Percentiles rank a stretch among this genome's conserved stretches.
These are phyloP conservation scores for Hirtodrosophila duncani DNA, from an alignment of 2,888 invertebrate genomes.

Conservation along the genomic window DNA sequence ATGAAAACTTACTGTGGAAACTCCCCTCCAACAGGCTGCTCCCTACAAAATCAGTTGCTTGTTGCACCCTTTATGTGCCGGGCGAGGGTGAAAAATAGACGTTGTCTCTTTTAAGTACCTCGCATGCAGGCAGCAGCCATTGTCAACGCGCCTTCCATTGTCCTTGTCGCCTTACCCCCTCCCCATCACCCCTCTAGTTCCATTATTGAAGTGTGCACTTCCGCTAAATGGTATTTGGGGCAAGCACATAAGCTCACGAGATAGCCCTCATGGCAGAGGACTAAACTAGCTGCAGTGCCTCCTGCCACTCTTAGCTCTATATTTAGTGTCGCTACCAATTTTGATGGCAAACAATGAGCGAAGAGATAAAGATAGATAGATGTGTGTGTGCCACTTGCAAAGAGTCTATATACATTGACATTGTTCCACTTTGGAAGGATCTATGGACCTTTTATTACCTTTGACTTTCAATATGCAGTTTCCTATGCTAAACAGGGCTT, in stretches of 20 bases:
- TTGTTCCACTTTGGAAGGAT: slow-evolving; percentile 23
- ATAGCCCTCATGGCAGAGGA: slow-evolving; percentile 15
- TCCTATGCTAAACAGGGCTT: slow-evolving; percentile 23
- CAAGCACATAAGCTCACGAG: slow-evolving; percentile 57
- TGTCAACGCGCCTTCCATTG: slow-evolving; percentile 45
- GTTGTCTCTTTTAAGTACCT: slow-evolving; percentile 32
- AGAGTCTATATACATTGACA: slow-evolving; percentile 3
- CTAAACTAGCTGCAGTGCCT: too few relatives aligned
- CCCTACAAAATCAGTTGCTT: slow-evolving; percentile 35
- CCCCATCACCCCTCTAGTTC: slow-evolving; percentile 42
- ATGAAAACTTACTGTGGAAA: slow-evolving; percentile 34
- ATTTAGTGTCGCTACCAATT: slow-evolving; percentile 53
- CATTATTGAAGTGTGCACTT: slow-evolving; percentile 64
- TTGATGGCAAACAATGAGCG: slow-evolving; percentile 41
- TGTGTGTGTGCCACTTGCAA: slow-evolving; percentile 2
- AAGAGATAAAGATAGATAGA: not conserved
- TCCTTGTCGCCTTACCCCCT: slow-evolving; percentile 26
- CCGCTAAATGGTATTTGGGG: slow-evolving; percentile 67
- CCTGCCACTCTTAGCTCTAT: slow-evolving; percentile 9
- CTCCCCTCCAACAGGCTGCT: not conserved
- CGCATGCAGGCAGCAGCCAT: slow-evolving; percentile 21
- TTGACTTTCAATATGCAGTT: too few relatives aligned
- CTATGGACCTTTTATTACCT: slow-evolving; percentile 27
- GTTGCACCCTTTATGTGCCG: slow-evolving; percentile 27
- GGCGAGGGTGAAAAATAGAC: slow-evolving; percentile 27